Conservation (phyloP, 2,797 vertebrate genomes). For the Falco columbarius region DNA sequence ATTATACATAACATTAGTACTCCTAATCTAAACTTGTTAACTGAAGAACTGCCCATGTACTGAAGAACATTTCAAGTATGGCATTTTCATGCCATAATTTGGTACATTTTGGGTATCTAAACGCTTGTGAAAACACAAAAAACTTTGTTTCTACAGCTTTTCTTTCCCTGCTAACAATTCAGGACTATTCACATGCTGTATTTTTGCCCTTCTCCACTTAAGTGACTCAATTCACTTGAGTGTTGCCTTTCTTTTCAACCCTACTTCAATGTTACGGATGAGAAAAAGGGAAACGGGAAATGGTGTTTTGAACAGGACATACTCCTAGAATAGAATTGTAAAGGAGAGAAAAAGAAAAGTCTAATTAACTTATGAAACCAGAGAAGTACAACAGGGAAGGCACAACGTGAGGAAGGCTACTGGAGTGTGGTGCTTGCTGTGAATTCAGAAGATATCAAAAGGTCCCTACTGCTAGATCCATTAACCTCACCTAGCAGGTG, state of each 20-base stretch:
- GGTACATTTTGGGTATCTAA: background rate
- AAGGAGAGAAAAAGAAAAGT: background rate
- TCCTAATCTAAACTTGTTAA: background rate
- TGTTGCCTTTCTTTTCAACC: background rate
- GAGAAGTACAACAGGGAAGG: background rate
- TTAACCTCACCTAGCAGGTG: constrained; percentile 4
- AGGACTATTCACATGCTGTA: accelerated
- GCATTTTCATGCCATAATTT: background rate
- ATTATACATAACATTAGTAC: background rate
- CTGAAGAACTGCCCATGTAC: background rate
- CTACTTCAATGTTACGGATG: background rate
- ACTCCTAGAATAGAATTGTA: background rate
- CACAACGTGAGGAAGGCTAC: background rate
- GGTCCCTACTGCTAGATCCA: background rate
- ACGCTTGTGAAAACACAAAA: background rate
- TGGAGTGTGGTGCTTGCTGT: background rate
- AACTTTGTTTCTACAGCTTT: background rate
- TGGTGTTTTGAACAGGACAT: background rate
- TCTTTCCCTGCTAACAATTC: background rate
- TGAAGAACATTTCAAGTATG: background rate
- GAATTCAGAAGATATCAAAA: background rate
- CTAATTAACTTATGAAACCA: background rate
- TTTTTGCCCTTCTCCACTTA: background rate
- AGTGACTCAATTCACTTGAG: background rate
- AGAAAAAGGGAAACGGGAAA: background rate